Evolutionary conservation across 2,888 invertebrate species (phyloP).

Genomic region (Notodonta ziczac): DNA sequence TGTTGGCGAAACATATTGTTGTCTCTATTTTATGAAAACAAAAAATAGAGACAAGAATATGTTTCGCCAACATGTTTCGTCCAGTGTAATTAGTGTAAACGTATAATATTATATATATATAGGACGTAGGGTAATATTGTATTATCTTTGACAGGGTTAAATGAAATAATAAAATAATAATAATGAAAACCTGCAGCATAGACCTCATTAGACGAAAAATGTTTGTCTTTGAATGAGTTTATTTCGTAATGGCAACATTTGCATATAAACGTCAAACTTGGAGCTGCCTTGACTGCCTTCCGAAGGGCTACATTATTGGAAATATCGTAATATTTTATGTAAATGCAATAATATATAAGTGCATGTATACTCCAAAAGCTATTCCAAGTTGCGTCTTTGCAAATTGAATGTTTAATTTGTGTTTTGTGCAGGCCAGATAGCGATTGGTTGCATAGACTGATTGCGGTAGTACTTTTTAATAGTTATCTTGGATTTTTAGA

Average conservation of each 20-base stretch:
- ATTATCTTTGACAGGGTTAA: no score
- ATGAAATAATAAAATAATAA: no score
- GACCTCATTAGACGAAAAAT: no score
- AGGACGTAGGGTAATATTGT: no score
- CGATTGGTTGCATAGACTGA: constrained; percentile 33
- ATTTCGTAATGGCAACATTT: not conserved
- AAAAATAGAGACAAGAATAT: no score
- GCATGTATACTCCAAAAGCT: constrained; percentile 11
- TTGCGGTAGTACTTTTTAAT: constrained; percentile 31
- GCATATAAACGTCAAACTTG: not conserved
- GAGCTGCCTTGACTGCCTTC: not conserved
- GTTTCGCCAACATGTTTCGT: no score
- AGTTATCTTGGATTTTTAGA: constrained; percentile 27
- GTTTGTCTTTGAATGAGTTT: no score
- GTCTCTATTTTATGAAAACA: no score
- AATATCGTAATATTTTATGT: constrained; percentile 27
- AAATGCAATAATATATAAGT: constrained; percentile 16
- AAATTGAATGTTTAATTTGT: constrained; percentile 30
- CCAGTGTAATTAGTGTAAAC: no score
- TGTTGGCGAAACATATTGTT: no score
- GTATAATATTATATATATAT: no score
- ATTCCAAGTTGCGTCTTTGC: constrained; percentile 26
- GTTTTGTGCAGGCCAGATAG: constrained; percentile 34
- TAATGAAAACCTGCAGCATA: no score
- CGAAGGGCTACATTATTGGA: constrained; percentile 34